Base-by-base conservation (phyloP, 2,888 invertebrate genomes). In the Sylvicola cinctus region DNA sequence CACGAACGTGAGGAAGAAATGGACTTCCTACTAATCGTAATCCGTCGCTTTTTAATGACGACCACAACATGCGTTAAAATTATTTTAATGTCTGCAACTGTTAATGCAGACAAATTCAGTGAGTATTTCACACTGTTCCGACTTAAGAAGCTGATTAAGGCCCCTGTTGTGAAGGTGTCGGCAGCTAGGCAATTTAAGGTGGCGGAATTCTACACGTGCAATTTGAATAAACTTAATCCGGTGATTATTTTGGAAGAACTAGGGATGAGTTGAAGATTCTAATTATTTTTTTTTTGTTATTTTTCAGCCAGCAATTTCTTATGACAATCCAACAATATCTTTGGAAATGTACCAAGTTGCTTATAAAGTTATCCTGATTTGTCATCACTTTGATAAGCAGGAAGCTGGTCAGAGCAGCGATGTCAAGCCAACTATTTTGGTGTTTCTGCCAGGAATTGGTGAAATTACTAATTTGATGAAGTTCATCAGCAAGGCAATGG, bases 51-150 rank as follows among this genome's bases (percentile, higher is more conserved):
- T 31, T 57, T 87, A 17, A 59, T 46, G 11, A 60, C 72, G 0
- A 74, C 72, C 49, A 13, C 4, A 5, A 13, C 12, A 5, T 13
- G 14, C 10, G 71, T 74, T 0, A 79, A 75, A 58, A 63, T 83
- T 1, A 66, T 95, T 33, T 61, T 95, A 3, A 95, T 95, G 93
- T 93, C 91, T 0, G 95, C 95, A 0, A 93, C 95, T 2, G 75
- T 91, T 45, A 71, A 88, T 47, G 66, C 74, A 0, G 55, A 66
- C 3, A 63, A 47, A 40, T 85, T 85, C 58, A 65, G 73, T 0
- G 52, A 69, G 17, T 87, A 87, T 46, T 83, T 64, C 45, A 42
- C 31, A 13, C 12, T 34, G 6, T 11, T 7, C 23, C 35, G 6
- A 11, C 20, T 5, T 20, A 27, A 11, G 23, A 37, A 14, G 23